Conservation (phyloP, 2,113 vertebrate species). For the Ptyas mucosa region DNA sequence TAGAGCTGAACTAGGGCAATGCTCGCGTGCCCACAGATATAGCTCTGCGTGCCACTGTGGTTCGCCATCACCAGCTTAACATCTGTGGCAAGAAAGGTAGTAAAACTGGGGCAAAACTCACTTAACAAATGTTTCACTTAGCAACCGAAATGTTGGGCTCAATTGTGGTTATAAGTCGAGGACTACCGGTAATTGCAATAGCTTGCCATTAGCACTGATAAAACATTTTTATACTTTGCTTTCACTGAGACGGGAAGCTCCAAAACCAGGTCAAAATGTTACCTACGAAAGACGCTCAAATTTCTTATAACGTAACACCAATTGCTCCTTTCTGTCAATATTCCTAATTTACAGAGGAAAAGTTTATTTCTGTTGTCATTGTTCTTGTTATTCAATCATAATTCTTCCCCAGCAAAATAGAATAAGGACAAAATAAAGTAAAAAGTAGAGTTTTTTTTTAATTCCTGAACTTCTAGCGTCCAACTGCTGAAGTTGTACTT, state of each 20-base stretch:
- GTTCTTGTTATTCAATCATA: not conserved
- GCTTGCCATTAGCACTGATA: not conserved
- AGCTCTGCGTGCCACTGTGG: too few relatives aligned
- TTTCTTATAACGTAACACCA: not conserved
- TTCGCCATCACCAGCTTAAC: too few relatives aligned
- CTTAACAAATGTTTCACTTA: too few relatives aligned
- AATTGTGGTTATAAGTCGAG: too few relatives aligned
- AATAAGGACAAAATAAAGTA: not conserved
- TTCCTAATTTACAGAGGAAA: not conserved
- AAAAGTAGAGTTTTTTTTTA: not conserved
- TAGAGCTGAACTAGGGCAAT: too few relatives aligned
- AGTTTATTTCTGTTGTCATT: not conserved
- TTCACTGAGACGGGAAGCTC: not conserved
- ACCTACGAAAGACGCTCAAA: not conserved
- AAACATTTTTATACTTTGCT: not conserved
- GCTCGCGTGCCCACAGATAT: too few relatives aligned
- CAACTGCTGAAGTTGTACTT: not conserved
- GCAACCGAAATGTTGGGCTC: too few relatives aligned
- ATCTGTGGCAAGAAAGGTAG: too few relatives aligned
- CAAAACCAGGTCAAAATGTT: not conserved
- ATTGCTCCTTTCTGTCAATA: not conserved
- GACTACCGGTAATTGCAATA: not conserved
- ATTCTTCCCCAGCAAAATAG: not conserved
- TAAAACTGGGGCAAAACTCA: too few relatives aligned
- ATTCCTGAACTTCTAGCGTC: not conserved